Evolutionary conservation across 2,888 invertebrate species (phyloP).

Genomic region (Mythimna vitellina): DNA sequence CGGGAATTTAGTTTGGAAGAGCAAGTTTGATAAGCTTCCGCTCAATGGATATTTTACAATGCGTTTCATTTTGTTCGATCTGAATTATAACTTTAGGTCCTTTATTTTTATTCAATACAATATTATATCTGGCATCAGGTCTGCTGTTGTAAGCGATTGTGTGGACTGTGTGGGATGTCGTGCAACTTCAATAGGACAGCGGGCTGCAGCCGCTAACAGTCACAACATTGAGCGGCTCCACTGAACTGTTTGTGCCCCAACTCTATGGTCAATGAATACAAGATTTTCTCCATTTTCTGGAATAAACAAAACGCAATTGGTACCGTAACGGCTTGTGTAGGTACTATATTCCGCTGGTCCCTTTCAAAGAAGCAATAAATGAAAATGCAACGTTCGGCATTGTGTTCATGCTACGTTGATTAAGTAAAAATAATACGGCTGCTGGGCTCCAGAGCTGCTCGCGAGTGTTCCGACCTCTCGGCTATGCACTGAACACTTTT

Average conservation of each 20-base stretch:
- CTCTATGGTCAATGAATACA: constrained; percentile 12
- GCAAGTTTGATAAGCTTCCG: background rate
- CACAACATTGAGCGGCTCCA: background rate
- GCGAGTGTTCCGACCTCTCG: background rate
- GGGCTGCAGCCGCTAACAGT: background rate
- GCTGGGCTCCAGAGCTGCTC: too few species aligned
- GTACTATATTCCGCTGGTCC: too few species aligned
- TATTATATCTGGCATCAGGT: background rate
- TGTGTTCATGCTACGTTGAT: background rate
- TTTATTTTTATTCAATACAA: background rate
- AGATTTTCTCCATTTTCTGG: background rate
- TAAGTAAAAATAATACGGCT: constrained; percentile 1
- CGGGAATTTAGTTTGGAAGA: background rate
- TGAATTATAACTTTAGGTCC: background rate
- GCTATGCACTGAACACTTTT: background rate
- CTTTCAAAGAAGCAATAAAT: background rate
- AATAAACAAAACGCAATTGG: background rate
- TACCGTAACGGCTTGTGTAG: background rate
- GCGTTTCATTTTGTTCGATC: background rate
- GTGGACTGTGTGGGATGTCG: background rate
- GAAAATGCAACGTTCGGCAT: background rate
- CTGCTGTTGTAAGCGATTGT: background rate
- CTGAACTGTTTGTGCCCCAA: background rate
- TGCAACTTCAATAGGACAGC: background rate
- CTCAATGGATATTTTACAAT: background rate